Conservation (phyloP, 1,140 invertebrate species). For the Diplogasteroides magnus region DNA sequence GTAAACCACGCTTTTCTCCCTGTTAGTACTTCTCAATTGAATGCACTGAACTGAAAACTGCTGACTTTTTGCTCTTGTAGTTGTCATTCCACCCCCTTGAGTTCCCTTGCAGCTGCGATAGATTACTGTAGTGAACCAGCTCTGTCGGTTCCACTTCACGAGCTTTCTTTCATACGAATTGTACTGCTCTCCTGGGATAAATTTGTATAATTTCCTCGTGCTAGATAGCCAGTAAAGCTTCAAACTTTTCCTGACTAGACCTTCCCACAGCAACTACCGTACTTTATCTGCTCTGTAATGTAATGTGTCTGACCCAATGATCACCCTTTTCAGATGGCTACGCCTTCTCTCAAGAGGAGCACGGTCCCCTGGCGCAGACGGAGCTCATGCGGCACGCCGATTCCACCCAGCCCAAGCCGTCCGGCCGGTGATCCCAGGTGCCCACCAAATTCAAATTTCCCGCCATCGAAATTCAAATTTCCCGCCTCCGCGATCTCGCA, state of each 20-base stretch:
- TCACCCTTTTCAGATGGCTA: slow-evolving; percentile 75
- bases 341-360: slow-evolving; percentile 98
- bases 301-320: slow-evolving; percentile 1
- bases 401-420: slow-evolving; percentile 23
- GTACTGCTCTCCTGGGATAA: slow-evolving; percentile 7
- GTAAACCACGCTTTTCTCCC: too few relatives aligned
- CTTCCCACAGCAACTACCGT: slow-evolving; percentile 12
- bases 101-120: slow-evolving; percentile 1
- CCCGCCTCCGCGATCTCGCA: too few relatives aligned
- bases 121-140: background rate
- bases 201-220: background rate
- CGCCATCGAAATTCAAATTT: too few relatives aligned
- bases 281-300: background rate
- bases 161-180: slow-evolving; percentile 11
- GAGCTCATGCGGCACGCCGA: slow-evolving; percentile 70
- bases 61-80: too few relatives aligned
- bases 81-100: background rate
- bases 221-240: background rate
- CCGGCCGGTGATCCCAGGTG: slow-evolving; percentile 17
- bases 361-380: slow-evolving; percentile 82
- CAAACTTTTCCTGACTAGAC: background rate
- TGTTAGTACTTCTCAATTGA: too few relatives aligned
- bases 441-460: too few relatives aligned
- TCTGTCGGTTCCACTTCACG: background rate
- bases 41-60: too few relatives aligned